A percentile compares a stretch with the other conserved stretches of the same genome.
These are phyloP conservation scores for Sesia apiformis DNA, from an alignment of 2,888 invertebrate genomes.

Conservation along the genomic window DNA sequence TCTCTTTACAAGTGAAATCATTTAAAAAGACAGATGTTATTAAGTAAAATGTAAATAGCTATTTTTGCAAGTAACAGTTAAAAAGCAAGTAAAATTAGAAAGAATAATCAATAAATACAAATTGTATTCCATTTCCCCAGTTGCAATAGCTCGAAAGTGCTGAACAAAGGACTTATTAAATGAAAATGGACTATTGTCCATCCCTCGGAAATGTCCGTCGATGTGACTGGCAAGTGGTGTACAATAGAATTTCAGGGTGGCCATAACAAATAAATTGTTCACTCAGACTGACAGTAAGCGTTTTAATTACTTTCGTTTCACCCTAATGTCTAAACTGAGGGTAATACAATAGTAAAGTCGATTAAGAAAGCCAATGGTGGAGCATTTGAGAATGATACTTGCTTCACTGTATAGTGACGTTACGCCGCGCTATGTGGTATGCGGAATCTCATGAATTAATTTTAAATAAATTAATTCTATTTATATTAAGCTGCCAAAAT, in stretches of 20 bases:
- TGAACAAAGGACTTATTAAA: conserved; percentile 43
- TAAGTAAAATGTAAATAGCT: too few relatives aligned
- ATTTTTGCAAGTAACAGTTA: too few relatives aligned
- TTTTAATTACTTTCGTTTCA: not conserved
- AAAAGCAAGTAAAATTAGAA: too few relatives aligned
- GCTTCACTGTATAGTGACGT: too few relatives aligned
- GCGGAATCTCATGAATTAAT: too few relatives aligned
- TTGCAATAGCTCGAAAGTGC: conserved; percentile 4
- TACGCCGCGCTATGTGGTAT: too few relatives aligned
- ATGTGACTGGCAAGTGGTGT: conserved; percentile 50
- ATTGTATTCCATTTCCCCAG: too few relatives aligned
- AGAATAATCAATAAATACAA: too few relatives aligned
- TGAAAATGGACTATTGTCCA: conserved; percentile 39
- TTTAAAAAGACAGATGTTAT: too few relatives aligned
- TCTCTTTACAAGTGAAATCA: too few relatives aligned
- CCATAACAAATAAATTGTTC: conserved; percentile 47
- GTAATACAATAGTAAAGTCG: not conserved
- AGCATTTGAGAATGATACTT: not conserved
- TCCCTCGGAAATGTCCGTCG: conserved; percentile 39
- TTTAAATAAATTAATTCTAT: too few relatives aligned
- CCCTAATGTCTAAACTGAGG: not conserved
- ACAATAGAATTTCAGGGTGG: conserved; percentile 54
- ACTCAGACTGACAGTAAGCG: conserved; percentile 6
- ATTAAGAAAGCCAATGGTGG: not conserved
- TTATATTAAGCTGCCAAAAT: too few relatives aligned